Conservation (phyloP, 2,797 vertebrate genomes). For the Australoheros facetus region DNA sequence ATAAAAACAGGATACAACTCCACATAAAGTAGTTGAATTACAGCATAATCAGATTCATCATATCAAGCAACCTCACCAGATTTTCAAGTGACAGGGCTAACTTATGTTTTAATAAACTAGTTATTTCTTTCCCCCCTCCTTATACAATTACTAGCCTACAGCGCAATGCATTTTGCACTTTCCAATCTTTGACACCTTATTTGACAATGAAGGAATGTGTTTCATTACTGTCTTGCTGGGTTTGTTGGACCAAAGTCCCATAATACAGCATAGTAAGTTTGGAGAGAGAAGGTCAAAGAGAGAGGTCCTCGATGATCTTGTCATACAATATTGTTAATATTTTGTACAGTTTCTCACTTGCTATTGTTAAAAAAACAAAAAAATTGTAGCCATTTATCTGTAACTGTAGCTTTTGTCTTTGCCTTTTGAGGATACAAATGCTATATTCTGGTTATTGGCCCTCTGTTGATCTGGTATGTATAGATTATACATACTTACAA, state of each 20-base stretch:
- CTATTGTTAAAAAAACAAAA: slow-evolving; percentile 56
- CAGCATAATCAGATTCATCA: slow-evolving; percentile 25
- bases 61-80: slow-evolving; percentile 33
- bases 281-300: slow-evolving; percentile 20
- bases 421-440: slow-evolving; percentile 51
- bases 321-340: slow-evolving; percentile 60
- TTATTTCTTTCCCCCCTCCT: slow-evolving; percentile 9
- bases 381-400: slow-evolving; percentile 64
- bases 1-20: background rate
- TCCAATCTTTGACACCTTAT: slow-evolving; percentile 60
- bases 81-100: slow-evolving; percentile 52
- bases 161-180: slow-evolving; percentile 67
- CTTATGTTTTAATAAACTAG: slow-evolving; percentile 8
- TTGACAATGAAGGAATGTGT: slow-evolving; percentile 62
- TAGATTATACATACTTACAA: slow-evolving; percentile 40
- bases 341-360: slow-evolving; percentile 72
- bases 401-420: slow-evolving; percentile 70
- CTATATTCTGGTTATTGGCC: slow-evolving; percentile 43
- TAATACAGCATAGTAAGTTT: slow-evolving; percentile 23
- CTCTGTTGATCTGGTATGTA: slow-evolving; percentile 45
- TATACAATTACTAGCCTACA: slow-evolving; percentile 18
- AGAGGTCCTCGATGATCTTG: slow-evolving; percentile 45
- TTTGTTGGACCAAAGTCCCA: slow-evolving; percentile 66
- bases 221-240: slow-evolving; percentile 36
- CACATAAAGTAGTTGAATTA: slow-evolving; percentile 1